Base-by-base conservation (phyloP, 2,113 vertebrate species). In the Camarhynchus parvulus region DNA sequence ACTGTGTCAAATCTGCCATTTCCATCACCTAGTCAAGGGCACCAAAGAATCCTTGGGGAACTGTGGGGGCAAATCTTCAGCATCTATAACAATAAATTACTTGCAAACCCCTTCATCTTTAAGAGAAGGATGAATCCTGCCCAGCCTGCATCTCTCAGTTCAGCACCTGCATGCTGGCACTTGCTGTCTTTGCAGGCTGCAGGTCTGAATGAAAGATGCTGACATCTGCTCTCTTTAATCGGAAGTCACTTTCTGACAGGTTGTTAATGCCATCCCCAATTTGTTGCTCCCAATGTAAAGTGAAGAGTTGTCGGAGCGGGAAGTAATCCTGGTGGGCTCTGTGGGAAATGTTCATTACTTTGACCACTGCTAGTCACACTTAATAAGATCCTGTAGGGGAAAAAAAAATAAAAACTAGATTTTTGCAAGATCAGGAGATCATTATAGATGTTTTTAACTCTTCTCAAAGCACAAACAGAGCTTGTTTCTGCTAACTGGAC, bases 401-500 rank as follows among this genome's bases (percentile, higher is more conserved):
- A 19, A 37, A 7, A 53, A 70, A 19, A 44, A 6, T 3, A 4
- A 11, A 5, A 37, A 61, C 4, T 41, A 67, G 47, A 56, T 93
- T 94, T 95, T 94, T 97, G 76, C 64, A 87, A 64, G 79, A 84
- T 59, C 37, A 64, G 67, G 63, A 92, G 52, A 83, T 94, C 20
- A 35, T 89, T 96, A 64, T 16, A 56, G 44, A 78, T 23, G 37
- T 84, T 93, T 78, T 90, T 37, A 70, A 58, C 84, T 90, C 85
- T 66, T 73, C 72, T 89, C 50, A 74, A 87, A 95, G 66, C 55
- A 91, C 46, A 85, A 81, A 76, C 28, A 91, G 47, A 88, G 46
- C 68, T 94, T 24, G 47, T 91, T 82, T 79, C 82, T 94, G 42
- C 84, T 96, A 95, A 94, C 63, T 96, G 50, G 87, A 89, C 56